Evolutionary conservation across 2,113 vertebrate species (phyloP).

Genomic region (Brevimyrus niger): DNA sequence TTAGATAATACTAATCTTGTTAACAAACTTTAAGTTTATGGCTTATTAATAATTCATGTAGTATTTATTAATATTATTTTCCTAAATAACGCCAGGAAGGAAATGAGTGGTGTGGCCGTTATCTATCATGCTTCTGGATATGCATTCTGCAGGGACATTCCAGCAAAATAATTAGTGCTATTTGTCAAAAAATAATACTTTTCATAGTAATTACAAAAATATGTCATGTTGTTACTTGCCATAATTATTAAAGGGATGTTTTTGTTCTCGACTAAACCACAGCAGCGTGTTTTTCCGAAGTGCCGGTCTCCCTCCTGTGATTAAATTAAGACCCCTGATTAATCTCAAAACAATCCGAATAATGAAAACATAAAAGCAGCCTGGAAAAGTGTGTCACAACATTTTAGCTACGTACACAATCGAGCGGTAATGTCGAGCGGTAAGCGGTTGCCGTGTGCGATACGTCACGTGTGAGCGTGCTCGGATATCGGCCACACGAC

Average conservation of each 20-base stretch:
- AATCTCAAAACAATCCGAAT: slow-evolving; percentile 18
- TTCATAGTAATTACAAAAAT: slow-evolving; percentile 16
- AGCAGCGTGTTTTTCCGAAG: background rate
- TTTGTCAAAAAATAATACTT: slow-evolving; percentile 21
- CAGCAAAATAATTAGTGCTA: slow-evolving; percentile 16
- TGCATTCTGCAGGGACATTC: slow-evolving; percentile 6
- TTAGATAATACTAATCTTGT: slow-evolving; percentile 16
- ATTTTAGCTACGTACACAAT: background rate
- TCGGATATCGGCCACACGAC: background rate
- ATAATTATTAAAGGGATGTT: slow-evolving; percentile 19
- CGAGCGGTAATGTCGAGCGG: background rate
- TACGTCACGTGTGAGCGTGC: background rate
- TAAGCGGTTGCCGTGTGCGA: too few species aligned
- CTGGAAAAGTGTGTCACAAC: background rate
- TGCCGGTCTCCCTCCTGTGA: slow-evolving; percentile 1
- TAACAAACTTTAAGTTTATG: slow-evolving; percentile 17
- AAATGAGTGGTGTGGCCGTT: background rate
- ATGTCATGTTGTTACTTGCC: slow-evolving; percentile 13
- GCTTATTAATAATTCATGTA: slow-evolving; percentile 14
- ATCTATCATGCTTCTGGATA: background rate
- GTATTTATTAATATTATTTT: slow-evolving; percentile 13
- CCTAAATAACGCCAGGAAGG: background rate
- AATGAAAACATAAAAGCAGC: slow-evolving; percentile 17
- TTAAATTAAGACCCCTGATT: slow-evolving; percentile 16
- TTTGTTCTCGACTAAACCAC: slow-evolving; percentile 2